Evolutionary conservation across 2,797 vertebrate species (phyloP), one percentile per base, ranked within the genome.

Genomic region (Sparus aurata): DNA sequence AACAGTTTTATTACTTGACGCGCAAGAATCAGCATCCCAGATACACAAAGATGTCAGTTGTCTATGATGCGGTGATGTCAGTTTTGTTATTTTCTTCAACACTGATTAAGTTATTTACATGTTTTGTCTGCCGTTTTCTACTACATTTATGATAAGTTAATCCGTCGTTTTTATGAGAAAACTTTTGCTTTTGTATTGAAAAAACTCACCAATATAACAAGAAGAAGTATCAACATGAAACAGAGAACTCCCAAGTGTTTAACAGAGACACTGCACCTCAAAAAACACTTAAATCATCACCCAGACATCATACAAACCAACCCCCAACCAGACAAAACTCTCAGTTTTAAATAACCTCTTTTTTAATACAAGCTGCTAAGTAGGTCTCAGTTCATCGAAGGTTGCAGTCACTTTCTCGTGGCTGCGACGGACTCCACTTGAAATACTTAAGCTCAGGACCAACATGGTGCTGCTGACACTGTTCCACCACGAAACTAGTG

Each of bases 391-490:
- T 58, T 68, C 30, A 49, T 27, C 10, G 12, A 38, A 69, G 0
- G 4, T 62, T 65, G 34, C 55, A 54, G 43, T 67, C 58, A 27
- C 54, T 77, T 60, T 54, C 25, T 27, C 77, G 34, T 57, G 43
- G 34, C 63, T 78, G 47, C 76, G 61, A 73, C 57, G 65, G 79
- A 77, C 60, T n/a, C 71, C 77, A 81, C 77, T 75, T 70, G 45
- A 83, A 82, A 84, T 54, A 75, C 74, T 60, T 45, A 61, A 67
- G 70, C 86, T 90, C 88, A 89, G 91, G 87, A 88, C 82, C 88
- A 67, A 71, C 82, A 69, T 45, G 84, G 85, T 82, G 91, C 87
- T 86, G 88, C 85, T 80, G 78, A 82, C 84, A 84, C 85, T 87
- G 80, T 79, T 81, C 62, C 82, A 79, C 86, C 77, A 80, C 70